These are phyloP conservation scores for Alouatta palliata DNA, from an alignment of 2,113 vertebrate species.

Conservation along the genomic window DNA sequence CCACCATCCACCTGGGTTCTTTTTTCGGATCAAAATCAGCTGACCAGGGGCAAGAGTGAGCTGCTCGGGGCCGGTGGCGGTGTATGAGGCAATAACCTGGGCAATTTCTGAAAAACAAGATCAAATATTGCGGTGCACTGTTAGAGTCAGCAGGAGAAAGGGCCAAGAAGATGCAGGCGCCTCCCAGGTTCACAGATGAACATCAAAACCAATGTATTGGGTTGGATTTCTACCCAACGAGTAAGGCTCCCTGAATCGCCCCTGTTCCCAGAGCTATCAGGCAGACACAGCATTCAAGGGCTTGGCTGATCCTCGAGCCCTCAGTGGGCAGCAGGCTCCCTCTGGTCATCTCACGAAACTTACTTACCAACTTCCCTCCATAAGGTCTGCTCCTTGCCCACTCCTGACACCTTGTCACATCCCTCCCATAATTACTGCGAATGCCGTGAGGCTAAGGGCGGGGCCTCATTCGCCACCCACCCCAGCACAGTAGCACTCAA, in stretches of 20 bases:
- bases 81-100: constrained; percentile 97
- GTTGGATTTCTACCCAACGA: not conserved
- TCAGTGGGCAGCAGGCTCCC: not conserved
- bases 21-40: constrained; percentile 97
- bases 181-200: not conserved
- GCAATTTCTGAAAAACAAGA: constrained; percentile 92
- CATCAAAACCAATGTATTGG: not conserved
- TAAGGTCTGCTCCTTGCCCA: rapidly evolving
- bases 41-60: constrained; percentile 97
- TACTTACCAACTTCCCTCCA: not conserved
- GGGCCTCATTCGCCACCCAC: not conserved
- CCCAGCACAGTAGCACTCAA: not conserved
- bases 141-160: not conserved
- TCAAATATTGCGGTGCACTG: not conserved
- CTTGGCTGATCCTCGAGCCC: not conserved
- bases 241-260: rapidly evolving
- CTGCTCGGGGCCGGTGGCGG: constrained; percentile 96
- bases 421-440: not conserved
- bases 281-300: rapidly evolving
- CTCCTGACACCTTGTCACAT: not conserved
- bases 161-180: not conserved
- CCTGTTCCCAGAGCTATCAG: not conserved
- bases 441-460: not conserved
- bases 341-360: not conserved
- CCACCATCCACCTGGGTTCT: constrained; percentile 99